Percentiles rank a stretch among this genome's conserved stretches.
phyloP scores from a whole-genome alignment of 2,113 vertebrate genomes.

The Mastomys coucha region DNA sequence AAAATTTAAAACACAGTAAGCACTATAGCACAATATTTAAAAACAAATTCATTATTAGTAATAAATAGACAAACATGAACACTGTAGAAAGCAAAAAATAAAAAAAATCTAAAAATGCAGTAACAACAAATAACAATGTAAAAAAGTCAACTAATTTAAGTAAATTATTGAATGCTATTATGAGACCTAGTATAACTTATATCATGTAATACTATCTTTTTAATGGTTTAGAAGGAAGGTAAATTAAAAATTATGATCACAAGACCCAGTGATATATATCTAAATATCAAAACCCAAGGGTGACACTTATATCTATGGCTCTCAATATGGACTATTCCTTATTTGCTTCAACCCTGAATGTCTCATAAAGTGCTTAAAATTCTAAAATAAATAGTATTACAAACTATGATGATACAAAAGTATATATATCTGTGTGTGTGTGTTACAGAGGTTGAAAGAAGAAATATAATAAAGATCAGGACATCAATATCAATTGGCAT shows the following conservation, averaged over 20 bases:
- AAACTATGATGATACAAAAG: not conserved
- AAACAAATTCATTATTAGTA: not conserved
- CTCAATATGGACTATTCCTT: not conserved
- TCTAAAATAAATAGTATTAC: not conserved
- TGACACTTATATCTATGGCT: not conserved
- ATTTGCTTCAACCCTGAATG: not conserved
- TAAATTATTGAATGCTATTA: not conserved
- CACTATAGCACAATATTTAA: not conserved
- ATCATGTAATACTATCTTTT: not conserved
- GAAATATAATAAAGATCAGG: not conserved
- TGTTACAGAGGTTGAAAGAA: not conserved
- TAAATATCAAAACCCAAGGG: not conserved
- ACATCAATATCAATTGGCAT: not conserved
- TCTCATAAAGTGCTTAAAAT: not conserved
- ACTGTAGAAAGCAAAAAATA: not conserved
- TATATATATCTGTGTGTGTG: not conserved
- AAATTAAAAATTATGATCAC: not conserved
- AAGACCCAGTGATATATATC: not conserved
- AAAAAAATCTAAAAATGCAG: not conserved
- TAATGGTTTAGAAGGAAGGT: not conserved
- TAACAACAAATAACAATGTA: not conserved
- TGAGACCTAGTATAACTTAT: not conserved
- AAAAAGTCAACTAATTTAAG: conserved; percentile 7
- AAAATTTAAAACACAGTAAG: not conserved
- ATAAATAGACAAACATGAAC: not conserved